Base-by-base conservation (phyloP, 2,888 invertebrate species). In the Orthonychiurus folsomi region DNA sequence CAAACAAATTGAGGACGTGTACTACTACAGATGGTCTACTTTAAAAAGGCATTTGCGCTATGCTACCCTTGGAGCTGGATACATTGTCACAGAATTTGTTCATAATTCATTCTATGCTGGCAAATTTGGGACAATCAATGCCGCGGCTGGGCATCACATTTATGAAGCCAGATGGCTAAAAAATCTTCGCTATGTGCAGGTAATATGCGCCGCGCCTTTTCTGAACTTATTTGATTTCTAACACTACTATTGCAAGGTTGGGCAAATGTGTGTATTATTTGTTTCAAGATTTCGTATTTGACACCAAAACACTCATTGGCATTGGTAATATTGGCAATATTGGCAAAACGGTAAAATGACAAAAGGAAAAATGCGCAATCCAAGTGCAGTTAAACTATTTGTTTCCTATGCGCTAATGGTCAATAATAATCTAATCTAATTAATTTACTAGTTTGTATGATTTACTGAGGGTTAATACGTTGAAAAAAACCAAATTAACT, bases 61-160 rank as follows among this genome's bases (percentile, higher is more conserved):
- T 56, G 63, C 69, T 1, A 27, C 60, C 20, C 71, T 64, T 1
- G 63, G 69, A 18, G 69, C 63, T 12, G 72, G 72, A 1, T 72
- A 68, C 59, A 61, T 65, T 25, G 65, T 72, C 18, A 72, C 72
- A 1, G 72, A 72, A 57, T 72, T 72, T 55, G 68, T 72, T 50
- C 69, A 72, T 53, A 65, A 68, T 48, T 66, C 68, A 0, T 60
- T 61, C 2, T 72, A 70, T 50, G 63, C 67, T 9, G 63, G 64
- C 37, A 72, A 72, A 56, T 70, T 69, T 57, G 72, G 68, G 21
- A 67, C 69, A 18, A 69, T 72, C 18, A 70, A 69, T 60, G 70
- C 68, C n/a, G 72, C 72, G 18, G 70, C 70, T n/a, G 72, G 72
- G 1, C 72, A 72, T 60, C 72, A 72, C 50, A 70, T 72, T 25